Evolutionary conservation across 1,140 invertebrate species (phyloP).

Genomic region (Anoplolepis gracilipes): DNA sequence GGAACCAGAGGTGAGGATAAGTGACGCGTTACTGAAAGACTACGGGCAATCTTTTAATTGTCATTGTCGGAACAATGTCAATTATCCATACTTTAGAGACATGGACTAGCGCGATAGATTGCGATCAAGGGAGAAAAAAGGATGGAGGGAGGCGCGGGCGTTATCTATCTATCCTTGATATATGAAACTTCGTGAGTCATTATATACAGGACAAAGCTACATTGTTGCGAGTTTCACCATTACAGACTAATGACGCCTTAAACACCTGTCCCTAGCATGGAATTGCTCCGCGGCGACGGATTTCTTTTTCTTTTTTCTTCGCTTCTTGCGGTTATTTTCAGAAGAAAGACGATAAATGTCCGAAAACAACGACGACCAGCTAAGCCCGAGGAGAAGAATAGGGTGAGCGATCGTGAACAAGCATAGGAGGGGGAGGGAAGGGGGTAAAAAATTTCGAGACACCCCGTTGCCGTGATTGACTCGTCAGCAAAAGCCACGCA

Average conservation of each 20-base stretch:
- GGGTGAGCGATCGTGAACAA: constrained; percentile 15
- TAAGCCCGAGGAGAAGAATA: not conserved
- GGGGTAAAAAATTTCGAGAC: constrained; percentile 56
- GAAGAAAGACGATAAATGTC: constrained; percentile 46
- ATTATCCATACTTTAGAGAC: not conserved
- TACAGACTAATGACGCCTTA: constrained; percentile 68
- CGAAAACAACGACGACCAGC: not conserved
- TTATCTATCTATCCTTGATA: constrained; percentile 2
- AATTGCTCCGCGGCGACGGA: constrained; percentile 45
- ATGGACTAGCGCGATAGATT: not conserved
- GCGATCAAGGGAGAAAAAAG: not conserved
- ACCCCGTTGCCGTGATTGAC: constrained; percentile 72
- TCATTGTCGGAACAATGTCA: not conserved
- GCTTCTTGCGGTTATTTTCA: constrained; percentile 20
- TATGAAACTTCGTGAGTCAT: constrained; percentile 47
- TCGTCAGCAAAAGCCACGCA: constrained; percentile 70
- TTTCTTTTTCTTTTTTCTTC: constrained; percentile 37
- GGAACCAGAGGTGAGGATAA: constrained; percentile 75
- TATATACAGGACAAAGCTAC: constrained; percentile 46
- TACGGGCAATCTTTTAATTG: not conserved
- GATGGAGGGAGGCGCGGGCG: not conserved
- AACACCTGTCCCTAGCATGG: constrained; percentile 67
- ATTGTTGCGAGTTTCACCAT: constrained; percentile 48
- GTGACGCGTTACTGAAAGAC: not conserved
- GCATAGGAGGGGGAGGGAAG: not conserved